Percentiles rank a stretch among this genome's conserved stretches.
Evolutionary conservation across 2,888 invertebrate species (phyloP).

Genomic region (Cheiracanthium punctorium): DNA sequence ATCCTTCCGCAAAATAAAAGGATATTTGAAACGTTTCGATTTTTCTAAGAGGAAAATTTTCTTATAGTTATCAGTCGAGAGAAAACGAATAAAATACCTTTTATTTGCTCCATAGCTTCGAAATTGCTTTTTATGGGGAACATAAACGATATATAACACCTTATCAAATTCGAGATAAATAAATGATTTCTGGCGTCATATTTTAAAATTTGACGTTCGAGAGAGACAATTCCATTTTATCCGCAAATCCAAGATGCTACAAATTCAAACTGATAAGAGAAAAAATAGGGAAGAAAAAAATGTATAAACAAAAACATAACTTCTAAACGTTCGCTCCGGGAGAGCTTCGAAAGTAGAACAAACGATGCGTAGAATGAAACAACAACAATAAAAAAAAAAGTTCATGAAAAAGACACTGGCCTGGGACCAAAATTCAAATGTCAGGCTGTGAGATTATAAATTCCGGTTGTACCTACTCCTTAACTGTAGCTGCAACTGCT

Average conservation of each 20-base stretch:
- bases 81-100: too few species aligned
- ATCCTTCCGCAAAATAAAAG: too few species aligned
- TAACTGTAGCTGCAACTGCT: constrained; percentile 18
- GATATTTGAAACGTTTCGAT: too few species aligned
- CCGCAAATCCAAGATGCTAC: constrained; percentile 29
- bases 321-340: constrained; percentile 23
- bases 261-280: not conserved
- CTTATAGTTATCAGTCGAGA: too few species aligned
- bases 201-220: not conserved
- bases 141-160: too few species aligned
- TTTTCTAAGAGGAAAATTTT: too few species aligned
- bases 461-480: constrained; percentile 44
- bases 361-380: constrained; percentile 67
- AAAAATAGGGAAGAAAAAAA: not conserved
- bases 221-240: constrained; percentile 6
- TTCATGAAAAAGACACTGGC: constrained; percentile 52
- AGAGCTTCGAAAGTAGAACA: constrained; percentile 55
- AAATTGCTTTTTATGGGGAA: too few species aligned
- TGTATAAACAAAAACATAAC: not conserved
- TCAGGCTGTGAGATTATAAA: constrained; percentile 66
- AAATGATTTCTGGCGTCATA: too few species aligned
- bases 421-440: constrained; percentile 69
- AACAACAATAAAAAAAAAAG: constrained; percentile 35
- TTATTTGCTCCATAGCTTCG: too few species aligned
- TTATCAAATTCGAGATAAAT: too few species aligned